phyloP scores from a whole-genome alignment of 2,113 vertebrate species.

The Pterocles burchelli region DNA sequence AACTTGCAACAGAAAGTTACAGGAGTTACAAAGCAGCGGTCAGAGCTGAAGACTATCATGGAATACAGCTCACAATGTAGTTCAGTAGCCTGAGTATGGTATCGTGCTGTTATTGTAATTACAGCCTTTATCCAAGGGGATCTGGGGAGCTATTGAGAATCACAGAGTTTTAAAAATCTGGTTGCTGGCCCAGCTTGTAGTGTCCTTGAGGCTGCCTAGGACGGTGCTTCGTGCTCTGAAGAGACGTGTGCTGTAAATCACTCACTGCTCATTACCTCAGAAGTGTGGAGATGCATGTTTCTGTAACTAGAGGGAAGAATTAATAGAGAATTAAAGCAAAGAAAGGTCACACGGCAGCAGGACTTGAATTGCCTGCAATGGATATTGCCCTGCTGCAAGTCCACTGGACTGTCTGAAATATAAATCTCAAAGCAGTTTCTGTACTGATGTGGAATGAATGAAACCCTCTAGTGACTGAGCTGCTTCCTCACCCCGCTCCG shows the following conservation, averaged over 20 bases:
- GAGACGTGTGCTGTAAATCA: background rate
- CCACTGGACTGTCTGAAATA: background rate
- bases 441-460: background rate
- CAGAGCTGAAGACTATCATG: background rate
- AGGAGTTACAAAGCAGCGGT: background rate
- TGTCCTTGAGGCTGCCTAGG: background rate
- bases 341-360: background rate
- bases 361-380: background rate
- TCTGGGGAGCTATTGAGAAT: background rate
- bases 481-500: background rate
- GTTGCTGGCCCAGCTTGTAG: background rate
- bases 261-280: fast-evolving
- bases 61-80: background rate
- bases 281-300: fast-evolving
- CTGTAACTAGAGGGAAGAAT: background rate
- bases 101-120: background rate
- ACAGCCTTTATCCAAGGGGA: background rate
- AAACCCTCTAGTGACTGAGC: background rate
- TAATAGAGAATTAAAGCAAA: background rate
- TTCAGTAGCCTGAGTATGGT: background rate
- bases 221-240: background rate
- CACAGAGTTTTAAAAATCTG: background rate
- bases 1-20: background rate
- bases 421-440: background rate
- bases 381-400: background rate